Conservation (phyloP, 2,888 invertebrate genomes). For the Parasteatoda lunata region DNA sequence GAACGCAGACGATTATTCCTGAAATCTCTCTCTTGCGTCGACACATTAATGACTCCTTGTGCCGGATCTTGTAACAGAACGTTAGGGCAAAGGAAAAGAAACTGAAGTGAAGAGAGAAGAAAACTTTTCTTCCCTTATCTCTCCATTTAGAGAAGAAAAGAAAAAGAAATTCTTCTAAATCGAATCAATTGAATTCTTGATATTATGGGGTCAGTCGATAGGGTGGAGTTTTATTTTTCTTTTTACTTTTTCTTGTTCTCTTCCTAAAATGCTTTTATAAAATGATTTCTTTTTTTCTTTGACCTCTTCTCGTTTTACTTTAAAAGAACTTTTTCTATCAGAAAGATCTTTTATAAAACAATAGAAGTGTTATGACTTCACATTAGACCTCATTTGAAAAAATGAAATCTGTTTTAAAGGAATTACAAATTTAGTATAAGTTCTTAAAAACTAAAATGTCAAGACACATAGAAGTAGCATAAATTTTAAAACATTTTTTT, state of each 20-base stretch:
- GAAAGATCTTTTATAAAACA: too few species aligned
- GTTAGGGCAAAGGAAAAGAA: neutral
- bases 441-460: too few species aligned
- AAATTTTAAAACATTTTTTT: too few species aligned
- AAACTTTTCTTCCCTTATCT: neutral
- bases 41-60: slow-evolving; percentile 5
- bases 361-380: too few species aligned
- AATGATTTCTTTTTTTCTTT: neutral
- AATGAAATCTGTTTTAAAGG: too few species aligned
- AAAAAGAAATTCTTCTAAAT: neutral
- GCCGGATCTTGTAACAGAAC: neutral
- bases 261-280: neutral
- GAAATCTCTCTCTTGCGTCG: neutral
- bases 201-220: neutral
- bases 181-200: neutral
- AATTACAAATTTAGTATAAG: too few species aligned
- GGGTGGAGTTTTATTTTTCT: neutral
- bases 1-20: neutral
- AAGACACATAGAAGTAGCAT: too few species aligned
- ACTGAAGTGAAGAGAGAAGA: neutral
- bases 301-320: neutral
- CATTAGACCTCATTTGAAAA: too few species aligned
- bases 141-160: neutral
- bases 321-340: too few species aligned
- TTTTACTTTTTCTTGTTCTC: neutral